Conservation (phyloP, 2,113 vertebrate genomes). For the Prolemur simus region DNA sequence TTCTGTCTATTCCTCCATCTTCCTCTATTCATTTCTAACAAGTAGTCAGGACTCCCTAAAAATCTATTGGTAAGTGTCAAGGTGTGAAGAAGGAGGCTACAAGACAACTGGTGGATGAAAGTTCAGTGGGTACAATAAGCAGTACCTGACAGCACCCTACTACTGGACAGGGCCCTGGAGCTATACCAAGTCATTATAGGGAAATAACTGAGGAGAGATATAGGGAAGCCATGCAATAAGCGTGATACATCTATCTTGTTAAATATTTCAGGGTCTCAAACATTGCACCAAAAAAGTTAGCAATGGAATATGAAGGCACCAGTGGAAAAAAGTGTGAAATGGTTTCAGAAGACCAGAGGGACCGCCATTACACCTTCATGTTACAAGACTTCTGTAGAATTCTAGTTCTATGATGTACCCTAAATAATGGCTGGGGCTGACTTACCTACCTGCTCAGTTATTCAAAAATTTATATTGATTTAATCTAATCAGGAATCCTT, state of each 20-base stretch:
- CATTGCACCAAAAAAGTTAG: neutral
- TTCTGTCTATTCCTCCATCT: neutral
- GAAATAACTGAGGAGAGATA: neutral
- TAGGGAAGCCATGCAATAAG: neutral
- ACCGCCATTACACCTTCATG: neutral
- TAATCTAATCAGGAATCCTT: neutral
- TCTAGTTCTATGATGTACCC: neutral
- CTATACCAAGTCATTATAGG: neutral
- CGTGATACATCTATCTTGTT: neutral
- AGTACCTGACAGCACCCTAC: neutral
- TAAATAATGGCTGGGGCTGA: neutral
- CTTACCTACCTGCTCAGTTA: neutral
- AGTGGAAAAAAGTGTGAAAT: neutral
- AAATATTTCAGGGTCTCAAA: neutral
- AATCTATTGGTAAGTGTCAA: neutral
- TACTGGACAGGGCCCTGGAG: neutral
- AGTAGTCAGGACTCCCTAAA: neutral
- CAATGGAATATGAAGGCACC: neutral
- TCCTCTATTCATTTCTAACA: neutral
- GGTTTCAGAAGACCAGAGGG: neutral
- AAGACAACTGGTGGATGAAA: neutral
- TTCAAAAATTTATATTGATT: slow-evolving; percentile 1
- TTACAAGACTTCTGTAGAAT: neutral
- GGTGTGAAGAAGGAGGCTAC: neutral
- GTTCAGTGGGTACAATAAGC: neutral